Base-by-base conservation (phyloP, 2,888 invertebrate genomes). In the Agonopterix heracliana region DNA sequence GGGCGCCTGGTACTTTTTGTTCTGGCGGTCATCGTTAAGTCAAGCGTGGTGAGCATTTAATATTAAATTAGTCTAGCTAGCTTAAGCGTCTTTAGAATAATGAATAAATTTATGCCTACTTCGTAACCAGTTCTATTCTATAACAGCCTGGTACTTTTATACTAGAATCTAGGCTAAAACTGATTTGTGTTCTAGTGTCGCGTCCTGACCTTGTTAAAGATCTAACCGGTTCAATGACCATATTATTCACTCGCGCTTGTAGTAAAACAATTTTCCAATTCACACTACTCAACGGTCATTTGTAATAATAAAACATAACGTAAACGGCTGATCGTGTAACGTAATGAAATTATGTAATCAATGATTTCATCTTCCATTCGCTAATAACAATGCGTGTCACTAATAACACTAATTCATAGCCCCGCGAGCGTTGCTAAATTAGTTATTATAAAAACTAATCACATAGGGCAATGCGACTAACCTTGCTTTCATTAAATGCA, bases 191-290 rank as follows among this genome's bases (percentile, higher is more conserved):
- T 26, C 26, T 26, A 26, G 5, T 26, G 26, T 7, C 26, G 26
- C 26, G 26, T 26, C 26, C 5, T 26, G 26, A 7, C 26, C 26
- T 26, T 26, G 26, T 26, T 26, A 5, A 26, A 26, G 26, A 26
- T 26, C 3, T 3, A 17, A 26, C 11, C 40, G 63, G 59, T 68
- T 73, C 73, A 71, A 63, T 61, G 69, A 61, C 65, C 61, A 56
- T 56, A 49, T 57, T 44, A 63, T 60, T 61, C 57, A 60, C 60
- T 55, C 54, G 59, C 61, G 60, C 63, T 57, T 60, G 64, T 63
- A 57, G 64, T 64, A 63, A 66, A 66, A 66, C 68, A 70, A 71
- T 73, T 70, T 66, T 66, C 60, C 66, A 73, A 73, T 74, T 65
- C 60, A 63, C 55, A 60, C 52, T 54, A 52, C 44, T 42, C 47